phyloP scores from a whole-genome alignment of 1,140 invertebrate species.

The Philaenus spumarius region DNA sequence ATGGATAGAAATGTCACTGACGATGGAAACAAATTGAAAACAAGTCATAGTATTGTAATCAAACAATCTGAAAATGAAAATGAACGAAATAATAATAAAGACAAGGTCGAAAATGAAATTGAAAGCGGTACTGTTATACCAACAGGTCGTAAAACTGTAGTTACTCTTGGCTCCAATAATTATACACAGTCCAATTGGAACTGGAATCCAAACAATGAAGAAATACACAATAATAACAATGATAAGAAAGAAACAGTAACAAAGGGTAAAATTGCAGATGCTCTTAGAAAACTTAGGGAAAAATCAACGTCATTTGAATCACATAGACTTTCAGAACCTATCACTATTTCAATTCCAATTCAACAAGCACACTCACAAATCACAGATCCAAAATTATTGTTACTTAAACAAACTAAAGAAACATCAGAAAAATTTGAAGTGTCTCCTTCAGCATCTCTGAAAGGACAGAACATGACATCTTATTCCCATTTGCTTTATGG shows the following conservation, averaged over 20 bases:
- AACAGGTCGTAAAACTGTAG: conserved; percentile 22
- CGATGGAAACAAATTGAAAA: conserved; percentile 24
- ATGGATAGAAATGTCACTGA: neutral
- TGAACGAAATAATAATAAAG: neutral
- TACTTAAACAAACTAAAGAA: conserved; percentile 16
- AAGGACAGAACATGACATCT: neutral
- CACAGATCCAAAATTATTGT: conserved; percentile 9
- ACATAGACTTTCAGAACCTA: conserved; percentile 14
- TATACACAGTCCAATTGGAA: neutral
- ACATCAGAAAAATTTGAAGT: no score
- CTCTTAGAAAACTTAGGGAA: conserved; percentile 7
- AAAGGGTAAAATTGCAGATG: conserved; percentile 16
- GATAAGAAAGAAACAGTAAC: neutral
- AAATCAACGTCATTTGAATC: conserved; percentile 7
- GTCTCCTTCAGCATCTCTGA: no score
- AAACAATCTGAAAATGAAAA: conserved; percentile 9
- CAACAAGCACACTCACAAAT: conserved; percentile 3
- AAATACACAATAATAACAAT: neutral
- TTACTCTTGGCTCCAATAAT: conserved; percentile 18
- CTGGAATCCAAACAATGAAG: neutral
- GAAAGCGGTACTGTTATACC: conserved; percentile 4
- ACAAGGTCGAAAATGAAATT: neutral
- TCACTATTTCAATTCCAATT: conserved; percentile 18
- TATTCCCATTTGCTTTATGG: conserved; percentile 17
- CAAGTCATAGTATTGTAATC: conserved; percentile 15